phyloP scores from a whole-genome alignment of 2,797 vertebrate species.

The Potorous gilbertii region DNA sequence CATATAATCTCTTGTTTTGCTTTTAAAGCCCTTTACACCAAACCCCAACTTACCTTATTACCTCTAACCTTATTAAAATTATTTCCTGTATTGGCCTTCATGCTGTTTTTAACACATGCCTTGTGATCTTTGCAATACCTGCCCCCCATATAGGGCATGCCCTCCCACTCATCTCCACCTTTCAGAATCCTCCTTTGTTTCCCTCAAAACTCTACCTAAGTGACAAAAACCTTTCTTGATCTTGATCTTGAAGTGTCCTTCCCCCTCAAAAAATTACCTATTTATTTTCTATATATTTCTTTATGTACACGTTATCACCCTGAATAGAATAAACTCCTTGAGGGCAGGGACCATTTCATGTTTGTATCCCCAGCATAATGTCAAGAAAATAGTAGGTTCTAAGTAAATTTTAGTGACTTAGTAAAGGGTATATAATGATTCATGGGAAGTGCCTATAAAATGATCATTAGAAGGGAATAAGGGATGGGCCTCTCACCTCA shows the following conservation, averaged over 20 bases:
- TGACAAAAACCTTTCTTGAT: not conserved
- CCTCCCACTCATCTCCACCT: not conserved
- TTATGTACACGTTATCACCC: not conserved
- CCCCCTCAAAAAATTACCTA: not conserved
- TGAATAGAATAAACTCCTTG: not conserved
- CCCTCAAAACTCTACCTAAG: not conserved
- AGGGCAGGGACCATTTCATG: not conserved
- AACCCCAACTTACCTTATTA: not conserved
- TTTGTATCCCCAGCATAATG: not conserved
- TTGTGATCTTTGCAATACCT: not conserved
- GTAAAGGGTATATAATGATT: constrained; percentile 36
- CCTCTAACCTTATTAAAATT: not conserved
- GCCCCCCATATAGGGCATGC: not conserved
- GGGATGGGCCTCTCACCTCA: constrained; percentile 86
- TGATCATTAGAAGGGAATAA: constrained; percentile 7
- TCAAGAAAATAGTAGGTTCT: not conserved
- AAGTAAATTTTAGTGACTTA: constrained; percentile 42
- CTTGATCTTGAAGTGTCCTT: not conserved
- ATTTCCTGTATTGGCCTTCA: not conserved
- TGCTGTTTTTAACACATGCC: not conserved
- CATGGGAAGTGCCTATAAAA: constrained; percentile 45
- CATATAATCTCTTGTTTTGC: not conserved
- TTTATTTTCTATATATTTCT: not conserved
- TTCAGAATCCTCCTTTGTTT: not conserved
- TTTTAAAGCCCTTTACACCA: not conserved